Percentiles rank a stretch among this genome's conserved stretches.
Conservation (phyloP, 2,797 vertebrate genomes). For the Rhincodon typus region DNA sequence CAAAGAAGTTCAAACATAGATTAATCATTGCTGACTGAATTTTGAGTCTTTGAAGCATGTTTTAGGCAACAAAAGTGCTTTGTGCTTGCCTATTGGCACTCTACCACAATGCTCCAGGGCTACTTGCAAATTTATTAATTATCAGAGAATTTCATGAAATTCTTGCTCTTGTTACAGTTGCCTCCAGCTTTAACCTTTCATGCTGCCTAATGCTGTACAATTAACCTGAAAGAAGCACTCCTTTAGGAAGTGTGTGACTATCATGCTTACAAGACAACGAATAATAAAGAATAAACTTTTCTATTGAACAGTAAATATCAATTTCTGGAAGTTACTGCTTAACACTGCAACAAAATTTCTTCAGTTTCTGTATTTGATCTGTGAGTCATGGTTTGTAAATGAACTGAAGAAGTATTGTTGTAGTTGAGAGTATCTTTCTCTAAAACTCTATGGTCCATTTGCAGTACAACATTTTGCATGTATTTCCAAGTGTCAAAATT, state of each 20-base stretch:
- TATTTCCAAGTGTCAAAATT: background rate
- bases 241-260: background rate
- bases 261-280: background rate
- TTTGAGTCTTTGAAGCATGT: background rate
- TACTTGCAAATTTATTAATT: background rate
- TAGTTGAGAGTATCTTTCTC: background rate
- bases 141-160: background rate
- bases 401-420: background rate
- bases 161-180: background rate
- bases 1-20: background rate
- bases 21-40: background rate
- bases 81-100: background rate
- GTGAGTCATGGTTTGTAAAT: background rate
- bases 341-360: background rate
- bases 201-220: background rate
- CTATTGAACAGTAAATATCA: background rate
- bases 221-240: background rate
- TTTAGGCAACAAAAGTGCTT: background rate
- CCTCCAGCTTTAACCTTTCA: background rate
- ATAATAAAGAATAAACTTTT: background rate
- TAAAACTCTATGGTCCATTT: background rate
- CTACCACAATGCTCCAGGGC: background rate
- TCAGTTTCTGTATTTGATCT: background rate
- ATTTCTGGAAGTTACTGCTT: background rate
- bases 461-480: background rate